A percentile compares a stretch with the other conserved stretches of the same genome.
These are phyloP conservation scores for Piscicola geometra DNA, from an alignment of 2,888 invertebrate genomes.

Conservation along the genomic window DNA sequence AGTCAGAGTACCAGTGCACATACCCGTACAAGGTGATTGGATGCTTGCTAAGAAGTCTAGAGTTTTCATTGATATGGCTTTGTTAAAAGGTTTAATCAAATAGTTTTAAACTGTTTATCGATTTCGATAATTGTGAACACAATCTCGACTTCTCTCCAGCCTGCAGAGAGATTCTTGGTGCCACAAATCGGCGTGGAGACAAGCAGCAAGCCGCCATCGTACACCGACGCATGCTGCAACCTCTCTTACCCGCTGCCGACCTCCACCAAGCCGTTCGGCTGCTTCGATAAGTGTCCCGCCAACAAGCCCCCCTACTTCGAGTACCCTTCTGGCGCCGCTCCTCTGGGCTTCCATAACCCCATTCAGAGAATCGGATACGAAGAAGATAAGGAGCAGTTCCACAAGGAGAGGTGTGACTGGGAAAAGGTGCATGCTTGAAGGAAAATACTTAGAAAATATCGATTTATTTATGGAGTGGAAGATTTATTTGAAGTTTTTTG, in stretches of 20 bases:
- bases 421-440: too few relatives aligned
- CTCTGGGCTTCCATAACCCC: conserved; percentile 50
- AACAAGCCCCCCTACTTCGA: conserved; percentile 30
- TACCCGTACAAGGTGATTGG: neutral
- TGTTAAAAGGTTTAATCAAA: too few relatives aligned
- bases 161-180: neutral
- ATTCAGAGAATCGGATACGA: conserved; percentile 41
- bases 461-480: too few relatives aligned
- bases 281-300: conserved; percentile 32
- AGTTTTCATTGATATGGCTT: too few relatives aligned
- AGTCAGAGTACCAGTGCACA: conserved; percentile 43
- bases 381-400: neutral
- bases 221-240: conserved; percentile 14
- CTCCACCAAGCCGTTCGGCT: conserved; percentile 9
- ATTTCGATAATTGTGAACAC: too few relatives aligned
- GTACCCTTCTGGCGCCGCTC: conserved; percentile 51
- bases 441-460: too few relatives aligned
- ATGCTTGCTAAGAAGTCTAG: too few relatives aligned
- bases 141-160: too few relatives aligned
- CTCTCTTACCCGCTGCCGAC: neutral
- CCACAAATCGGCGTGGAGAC: conserved; percentile 16
- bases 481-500: too few relatives aligned
- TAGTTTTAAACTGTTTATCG: too few relatives aligned
- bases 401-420: too few relatives aligned
- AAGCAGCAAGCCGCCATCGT: conserved; percentile 2